A percentile compares a stretch with the other conserved stretches of the same genome.
These are phyloP conservation scores for Rhagonycha fulva DNA, from an alignment of 2,888 invertebrate species.

Conservation along the genomic window DNA sequence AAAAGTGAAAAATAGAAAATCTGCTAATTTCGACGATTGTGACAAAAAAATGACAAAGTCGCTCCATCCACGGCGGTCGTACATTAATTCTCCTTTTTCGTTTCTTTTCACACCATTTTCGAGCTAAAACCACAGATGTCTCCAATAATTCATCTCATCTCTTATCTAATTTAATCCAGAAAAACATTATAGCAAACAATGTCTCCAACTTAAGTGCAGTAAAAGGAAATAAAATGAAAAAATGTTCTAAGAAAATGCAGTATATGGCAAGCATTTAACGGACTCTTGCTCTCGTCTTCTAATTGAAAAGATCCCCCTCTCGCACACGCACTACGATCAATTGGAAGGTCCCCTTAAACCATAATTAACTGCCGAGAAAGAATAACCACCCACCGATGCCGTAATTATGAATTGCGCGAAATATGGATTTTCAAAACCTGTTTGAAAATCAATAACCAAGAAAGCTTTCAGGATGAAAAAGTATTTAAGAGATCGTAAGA, in stretches of 20 bases:
- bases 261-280: conserved; percentile 20
- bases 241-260: conserved; percentile 17
- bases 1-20: conserved; percentile 16
- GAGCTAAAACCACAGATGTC: conserved; percentile 24
- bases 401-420: conserved; percentile 25
- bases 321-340: conserved; percentile 21
- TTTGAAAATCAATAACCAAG: conserved; percentile 22
- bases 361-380: conserved; percentile 30
- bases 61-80: conserved; percentile 19
- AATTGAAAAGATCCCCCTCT: conserved; percentile 30
- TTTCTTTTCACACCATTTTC: conserved; percentile 22
- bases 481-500: conserved; percentile 28
- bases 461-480: conserved; percentile 22
- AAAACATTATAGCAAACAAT: conserved; percentile 35
- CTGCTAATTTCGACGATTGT: conserved; percentile 16
- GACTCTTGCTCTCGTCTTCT: conserved; percentile 29
- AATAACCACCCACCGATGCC: conserved; percentile 27
- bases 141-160: conserved; percentile 28
- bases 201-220: conserved; percentile 29
- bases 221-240: conserved; percentile 26
- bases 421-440: conserved; percentile 21
- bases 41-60: conserved; percentile 21
- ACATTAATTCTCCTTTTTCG: conserved; percentile 29
- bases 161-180: conserved; percentile 35
- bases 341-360: conserved; percentile 24